These are phyloP conservation scores for Chroicocephalus ridibundus DNA, from an alignment of 2,113 vertebrate genomes.

Conservation along the genomic window DNA sequence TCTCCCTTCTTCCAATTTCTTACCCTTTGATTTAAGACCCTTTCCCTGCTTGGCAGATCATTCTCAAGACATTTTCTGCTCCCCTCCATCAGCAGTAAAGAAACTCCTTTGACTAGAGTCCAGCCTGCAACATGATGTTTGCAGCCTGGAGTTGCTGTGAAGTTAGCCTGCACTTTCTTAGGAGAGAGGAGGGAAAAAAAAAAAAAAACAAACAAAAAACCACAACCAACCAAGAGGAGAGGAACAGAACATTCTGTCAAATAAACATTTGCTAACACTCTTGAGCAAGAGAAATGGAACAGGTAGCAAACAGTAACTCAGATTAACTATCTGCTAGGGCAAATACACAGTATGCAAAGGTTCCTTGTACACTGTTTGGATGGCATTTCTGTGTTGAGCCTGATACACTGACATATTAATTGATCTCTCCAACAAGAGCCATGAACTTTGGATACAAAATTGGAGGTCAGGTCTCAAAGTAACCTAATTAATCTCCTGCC, in stretches of 20 bases:
- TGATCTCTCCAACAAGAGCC: not conserved
- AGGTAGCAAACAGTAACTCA: not conserved
- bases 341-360: not conserved
- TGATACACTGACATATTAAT: not conserved
- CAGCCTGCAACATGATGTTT: not conserved
- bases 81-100: not conserved
- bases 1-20: not conserved
- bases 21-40: not conserved
- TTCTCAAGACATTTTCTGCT: not conserved
- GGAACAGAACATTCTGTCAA: conserved; percentile 15
- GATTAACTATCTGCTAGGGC: conserved; percentile 17
- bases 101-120: not conserved
- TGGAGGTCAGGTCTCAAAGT: not conserved
- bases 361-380: not conserved
- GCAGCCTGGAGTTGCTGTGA: not conserved
- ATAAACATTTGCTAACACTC: conserved; percentile 19
- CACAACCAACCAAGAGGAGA: not conserved
- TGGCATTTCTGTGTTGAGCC: not conserved
- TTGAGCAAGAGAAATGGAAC: conserved; percentile 26
- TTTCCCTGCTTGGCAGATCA: not conserved
- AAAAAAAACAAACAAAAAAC: not conserved
- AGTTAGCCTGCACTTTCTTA: not conserved
- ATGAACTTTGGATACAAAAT: not conserved
- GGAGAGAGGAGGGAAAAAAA: not conserved
- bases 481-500: not conserved